These are phyloP conservation scores for Oxyruncus cristatus DNA, from an alignment of 2,113 vertebrate species.

Conservation along the genomic window DNA sequence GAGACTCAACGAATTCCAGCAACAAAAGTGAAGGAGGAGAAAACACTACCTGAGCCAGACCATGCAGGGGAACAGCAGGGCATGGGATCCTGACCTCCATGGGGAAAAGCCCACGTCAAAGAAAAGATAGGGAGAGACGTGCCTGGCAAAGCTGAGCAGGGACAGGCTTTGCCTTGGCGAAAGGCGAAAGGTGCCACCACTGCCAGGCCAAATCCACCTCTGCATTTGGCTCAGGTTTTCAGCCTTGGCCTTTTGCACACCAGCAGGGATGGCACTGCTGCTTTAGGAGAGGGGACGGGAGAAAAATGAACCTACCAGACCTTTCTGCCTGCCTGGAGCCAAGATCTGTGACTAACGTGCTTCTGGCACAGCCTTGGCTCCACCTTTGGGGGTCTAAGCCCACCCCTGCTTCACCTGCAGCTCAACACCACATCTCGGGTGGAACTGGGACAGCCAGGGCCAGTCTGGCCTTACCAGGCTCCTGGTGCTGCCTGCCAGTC, in stretches of 20 bases:
- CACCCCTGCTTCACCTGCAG: not conserved
- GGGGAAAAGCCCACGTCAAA: not conserved
- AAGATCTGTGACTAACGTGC: not conserved
- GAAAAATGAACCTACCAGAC: fast-evolving
- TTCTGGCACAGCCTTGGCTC: not conserved
- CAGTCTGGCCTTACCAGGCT: not conserved
- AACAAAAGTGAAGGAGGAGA: constrained; percentile 3
- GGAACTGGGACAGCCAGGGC: not conserved
- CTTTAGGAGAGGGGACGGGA: not conserved
- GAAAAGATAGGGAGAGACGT: not conserved
- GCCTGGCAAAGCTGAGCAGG: not conserved
- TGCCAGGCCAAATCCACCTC: not conserved
- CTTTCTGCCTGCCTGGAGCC: not conserved
- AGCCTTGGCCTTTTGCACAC: not conserved
- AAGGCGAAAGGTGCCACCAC: not conserved
- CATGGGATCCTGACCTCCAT: not conserved
- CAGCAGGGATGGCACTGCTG: not conserved
- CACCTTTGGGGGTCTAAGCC: not conserved
- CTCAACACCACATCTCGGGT: fast-evolving
- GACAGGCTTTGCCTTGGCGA: not conserved
- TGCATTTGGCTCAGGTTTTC: not conserved
- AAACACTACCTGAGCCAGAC: not conserved
- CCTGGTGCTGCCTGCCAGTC: not conserved
- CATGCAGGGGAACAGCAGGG: not conserved
- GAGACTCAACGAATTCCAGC: not conserved